These are phyloP conservation scores for Nothocercus julius DNA, from an alignment of 2,113 vertebrate genomes.

Conservation along the genomic window DNA sequence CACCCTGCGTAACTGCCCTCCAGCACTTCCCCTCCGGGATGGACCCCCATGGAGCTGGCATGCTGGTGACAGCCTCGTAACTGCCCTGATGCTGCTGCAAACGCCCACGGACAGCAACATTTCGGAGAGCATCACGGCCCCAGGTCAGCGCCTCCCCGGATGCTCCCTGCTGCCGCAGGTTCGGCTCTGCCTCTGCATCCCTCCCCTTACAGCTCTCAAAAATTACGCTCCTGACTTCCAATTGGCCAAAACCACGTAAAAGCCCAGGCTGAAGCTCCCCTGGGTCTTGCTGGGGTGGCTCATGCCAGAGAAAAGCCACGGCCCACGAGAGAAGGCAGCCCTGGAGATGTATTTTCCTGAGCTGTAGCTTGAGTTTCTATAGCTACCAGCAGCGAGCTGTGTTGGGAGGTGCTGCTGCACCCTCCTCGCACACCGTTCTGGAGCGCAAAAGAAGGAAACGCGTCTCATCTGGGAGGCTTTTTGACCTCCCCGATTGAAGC, in stretches of 20 bases:
- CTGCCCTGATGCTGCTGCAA: neutral
- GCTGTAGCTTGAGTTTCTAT: conserved; percentile 58
- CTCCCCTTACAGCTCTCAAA: neutral
- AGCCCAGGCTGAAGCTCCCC: neutral
- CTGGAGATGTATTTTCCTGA: neutral
- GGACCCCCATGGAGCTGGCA: neutral
- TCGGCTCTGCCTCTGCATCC: neutral
- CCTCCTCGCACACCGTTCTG: neutral
- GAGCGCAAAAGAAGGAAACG: neutral
- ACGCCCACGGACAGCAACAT: accelerated
- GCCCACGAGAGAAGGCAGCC: conserved; percentile 7
- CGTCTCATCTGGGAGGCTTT: neutral
- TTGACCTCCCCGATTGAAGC: neutral
- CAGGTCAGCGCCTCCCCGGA: neutral
- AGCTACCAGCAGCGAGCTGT: conserved; percentile 11
- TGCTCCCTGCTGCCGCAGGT: neutral
- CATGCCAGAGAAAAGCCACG: neutral
- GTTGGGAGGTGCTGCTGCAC: neutral
- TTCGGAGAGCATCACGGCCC: neutral
- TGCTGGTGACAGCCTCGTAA: neutral
- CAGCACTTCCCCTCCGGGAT: neutral
- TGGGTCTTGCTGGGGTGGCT: neutral
- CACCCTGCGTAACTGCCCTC: neutral
- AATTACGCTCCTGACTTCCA: neutral
- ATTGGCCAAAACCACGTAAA: neutral